These are phyloP conservation scores for Chlorops oryzae DNA, from an alignment of 1,140 invertebrate genomes.

Conservation along the genomic window DNA sequence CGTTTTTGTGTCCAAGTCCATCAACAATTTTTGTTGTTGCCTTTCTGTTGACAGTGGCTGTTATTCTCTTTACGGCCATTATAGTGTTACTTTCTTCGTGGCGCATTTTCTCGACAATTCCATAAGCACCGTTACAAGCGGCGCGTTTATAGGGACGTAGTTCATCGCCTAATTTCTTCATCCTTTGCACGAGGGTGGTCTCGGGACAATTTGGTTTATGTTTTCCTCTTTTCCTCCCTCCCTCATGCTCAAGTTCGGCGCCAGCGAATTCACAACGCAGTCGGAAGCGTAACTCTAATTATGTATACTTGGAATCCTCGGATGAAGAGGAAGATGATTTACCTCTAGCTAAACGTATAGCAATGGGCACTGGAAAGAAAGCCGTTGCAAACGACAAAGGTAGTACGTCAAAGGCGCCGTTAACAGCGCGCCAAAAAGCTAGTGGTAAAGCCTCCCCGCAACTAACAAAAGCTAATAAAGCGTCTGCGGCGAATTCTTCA, in stretches of 20 bases:
- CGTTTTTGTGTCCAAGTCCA: conserved; percentile 97
- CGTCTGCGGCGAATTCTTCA: neutral
- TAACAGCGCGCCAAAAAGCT: conserved; percentile 20
- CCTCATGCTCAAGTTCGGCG: neutral
- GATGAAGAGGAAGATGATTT: conserved; percentile 46
- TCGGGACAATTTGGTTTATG: too few species aligned
- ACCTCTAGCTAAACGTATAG: conserved; percentile 42
- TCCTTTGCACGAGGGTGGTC: too few species aligned
- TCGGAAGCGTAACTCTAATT: conserved; percentile 26
- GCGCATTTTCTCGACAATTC: conserved; percentile 92
- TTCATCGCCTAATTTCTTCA: conserved; percentile 79
- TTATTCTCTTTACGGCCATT: conserved; percentile 96
- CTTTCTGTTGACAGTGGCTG: conserved; percentile 84
- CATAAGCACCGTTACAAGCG: conserved; percentile 97
- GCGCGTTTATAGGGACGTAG: too few species aligned
- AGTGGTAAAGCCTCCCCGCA: conserved; percentile 24
- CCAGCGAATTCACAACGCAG: conserved; percentile 21
- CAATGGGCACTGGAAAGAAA: conserved; percentile 32
- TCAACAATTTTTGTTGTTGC: conserved; percentile 87
- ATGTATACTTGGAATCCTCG: conserved; percentile 38
- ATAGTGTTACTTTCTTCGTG: conserved; percentile 82
- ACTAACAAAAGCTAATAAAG: conserved; percentile 14
- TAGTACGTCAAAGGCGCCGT: neutral
- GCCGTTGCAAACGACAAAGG: too few species aligned
- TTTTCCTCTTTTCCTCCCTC: too few species aligned